These are phyloP conservation scores for Brachionus angularis DNA, from an alignment of 1,140 invertebrate genomes.

Conservation along the genomic window DNA sequence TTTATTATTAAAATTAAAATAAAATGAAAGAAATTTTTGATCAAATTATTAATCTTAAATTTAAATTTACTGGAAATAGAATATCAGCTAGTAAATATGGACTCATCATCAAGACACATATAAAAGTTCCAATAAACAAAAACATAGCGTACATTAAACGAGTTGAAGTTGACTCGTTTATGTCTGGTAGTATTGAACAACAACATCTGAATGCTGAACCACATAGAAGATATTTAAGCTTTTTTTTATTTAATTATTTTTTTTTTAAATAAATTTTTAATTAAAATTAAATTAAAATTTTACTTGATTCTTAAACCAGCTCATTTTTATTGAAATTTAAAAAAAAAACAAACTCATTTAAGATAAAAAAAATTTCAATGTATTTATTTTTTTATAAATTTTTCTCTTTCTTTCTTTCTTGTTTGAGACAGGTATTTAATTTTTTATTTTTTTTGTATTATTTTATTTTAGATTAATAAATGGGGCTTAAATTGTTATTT, in stretches of 20 bases:
- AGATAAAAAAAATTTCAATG: no score
- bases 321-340: constrained; percentile 21
- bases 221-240: constrained; percentile 16
- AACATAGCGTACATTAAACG: constrained; percentile 59
- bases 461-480: no score
- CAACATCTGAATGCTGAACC: constrained; percentile 48
- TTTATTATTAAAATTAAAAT: no score
- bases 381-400: constrained; percentile 21
- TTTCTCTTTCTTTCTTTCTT: neutral
- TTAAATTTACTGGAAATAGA: constrained; percentile 14
- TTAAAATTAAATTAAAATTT: no score
- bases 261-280: no score
- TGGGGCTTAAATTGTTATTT: no score
- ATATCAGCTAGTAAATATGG: constrained; percentile 54
- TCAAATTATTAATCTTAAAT: no score
- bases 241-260: no score
- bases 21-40: neutral
- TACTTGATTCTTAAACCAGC: constrained; percentile 8
- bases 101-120: constrained; percentile 59
- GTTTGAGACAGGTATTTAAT: neutral
- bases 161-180: constrained; percentile 59
- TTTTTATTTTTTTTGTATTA: constrained; percentile 4
- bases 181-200: constrained; percentile 54
- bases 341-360: no score
- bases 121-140: constrained; percentile 53